Evolutionary conservation across 2,113 vertebrate genomes (phyloP).

Genomic region (Pteropus alecto): DNA sequence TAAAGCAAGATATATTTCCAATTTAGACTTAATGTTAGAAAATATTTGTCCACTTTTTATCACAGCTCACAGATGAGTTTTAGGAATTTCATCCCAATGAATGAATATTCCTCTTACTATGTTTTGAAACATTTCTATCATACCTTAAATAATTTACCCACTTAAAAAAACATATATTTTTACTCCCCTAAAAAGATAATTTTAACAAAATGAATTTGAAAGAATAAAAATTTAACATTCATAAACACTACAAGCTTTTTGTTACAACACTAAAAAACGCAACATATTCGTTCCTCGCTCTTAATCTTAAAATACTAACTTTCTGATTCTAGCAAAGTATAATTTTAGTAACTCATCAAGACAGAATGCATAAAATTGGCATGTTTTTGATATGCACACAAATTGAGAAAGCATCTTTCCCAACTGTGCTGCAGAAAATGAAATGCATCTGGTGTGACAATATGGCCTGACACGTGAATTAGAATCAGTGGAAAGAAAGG

Average conservation of each 20-base stretch:
- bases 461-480: constrained; percentile 61
- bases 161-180: neutral
- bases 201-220: constrained; percentile 35
- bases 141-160: neutral
- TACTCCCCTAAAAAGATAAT: constrained; percentile 23
- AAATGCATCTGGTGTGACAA: constrained; percentile 73
- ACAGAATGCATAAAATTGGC: constrained; percentile 70
- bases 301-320: constrained; percentile 60
- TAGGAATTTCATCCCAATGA: neutral
- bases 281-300: neutral
- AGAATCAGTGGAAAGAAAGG: constrained; percentile 36
- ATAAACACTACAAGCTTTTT: constrained; percentile 40
- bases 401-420: constrained; percentile 65
- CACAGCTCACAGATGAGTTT: neutral
- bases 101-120: neutral
- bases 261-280: constrained; percentile 8
- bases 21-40: neutral
- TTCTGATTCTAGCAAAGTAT: constrained; percentile 62
- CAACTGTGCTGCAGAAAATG: constrained; percentile 67
- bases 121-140: constrained; percentile 1
- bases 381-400: constrained; percentile 71
- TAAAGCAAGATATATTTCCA: neutral
- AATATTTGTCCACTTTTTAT: neutral
- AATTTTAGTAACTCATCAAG: constrained; percentile 75
- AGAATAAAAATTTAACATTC: constrained; percentile 40